Evolutionary conservation across 2,113 vertebrate species (phyloP).

Genomic region (Festucalex cinctus): DNA sequence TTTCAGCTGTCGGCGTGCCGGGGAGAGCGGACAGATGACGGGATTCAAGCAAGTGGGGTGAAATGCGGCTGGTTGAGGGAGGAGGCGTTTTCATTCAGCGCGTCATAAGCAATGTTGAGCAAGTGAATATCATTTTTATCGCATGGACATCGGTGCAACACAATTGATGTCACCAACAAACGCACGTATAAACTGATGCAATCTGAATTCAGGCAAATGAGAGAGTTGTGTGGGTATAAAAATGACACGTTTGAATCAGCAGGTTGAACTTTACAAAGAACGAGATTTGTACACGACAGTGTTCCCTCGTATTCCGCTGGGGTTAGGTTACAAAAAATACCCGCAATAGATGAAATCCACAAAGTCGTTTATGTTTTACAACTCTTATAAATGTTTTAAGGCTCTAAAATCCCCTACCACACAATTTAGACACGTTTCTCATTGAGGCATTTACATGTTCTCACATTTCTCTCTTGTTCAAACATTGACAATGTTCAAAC

Average conservation of each 20-base stretch:
- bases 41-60: slow-evolving; percentile 9
- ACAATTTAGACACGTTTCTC: no score
- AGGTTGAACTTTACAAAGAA: not conserved
- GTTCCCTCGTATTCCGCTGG: no score
- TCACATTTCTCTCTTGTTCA: no score
- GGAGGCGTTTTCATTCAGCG: not conserved
- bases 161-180: not conserved
- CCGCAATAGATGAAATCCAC: no score
- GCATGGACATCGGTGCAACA: not conserved
- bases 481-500: no score
- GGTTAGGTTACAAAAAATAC: no score
- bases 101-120: not conserved
- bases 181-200: not conserved
- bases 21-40: slow-evolving; percentile 52
- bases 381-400: no score
- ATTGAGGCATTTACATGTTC: no score
- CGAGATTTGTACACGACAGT: not conserved
- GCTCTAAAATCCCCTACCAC: no score
- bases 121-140: not conserved
- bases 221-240: not conserved
- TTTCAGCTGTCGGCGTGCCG: slow-evolving; percentile 44
- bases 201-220: not conserved
- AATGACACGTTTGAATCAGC: not conserved
- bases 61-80: not conserved
- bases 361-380: no score